Conservation (phyloP, 1,140 invertebrate species). For the Eueides isabella region DNA sequence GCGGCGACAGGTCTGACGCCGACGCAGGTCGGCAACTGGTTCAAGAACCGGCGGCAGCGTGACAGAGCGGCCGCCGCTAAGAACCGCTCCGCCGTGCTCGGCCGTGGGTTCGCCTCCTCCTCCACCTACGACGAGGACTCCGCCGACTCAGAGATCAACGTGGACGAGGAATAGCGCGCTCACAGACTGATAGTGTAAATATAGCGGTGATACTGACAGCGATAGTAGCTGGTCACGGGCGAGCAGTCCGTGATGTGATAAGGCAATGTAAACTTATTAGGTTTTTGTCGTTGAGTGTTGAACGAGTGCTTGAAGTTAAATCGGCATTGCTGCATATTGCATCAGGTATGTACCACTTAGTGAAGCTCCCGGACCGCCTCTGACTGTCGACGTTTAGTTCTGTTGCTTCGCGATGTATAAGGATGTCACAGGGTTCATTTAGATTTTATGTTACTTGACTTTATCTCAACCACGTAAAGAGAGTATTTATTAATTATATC, state of each 20-base stretch:
- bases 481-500: constrained; percentile 52
- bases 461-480: constrained; percentile 24
- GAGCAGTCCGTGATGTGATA: constrained; percentile 54
- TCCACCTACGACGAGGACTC: constrained; percentile 80
- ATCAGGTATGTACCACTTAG: constrained; percentile 69
- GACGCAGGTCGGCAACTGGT: constrained; percentile 99
- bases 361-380: constrained; percentile 18
- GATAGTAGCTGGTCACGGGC: constrained; percentile 37
- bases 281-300: constrained; percentile 67
- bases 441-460: constrained; percentile 42
- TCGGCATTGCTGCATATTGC: constrained; percentile 46
- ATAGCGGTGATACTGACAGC: constrained; percentile 50
- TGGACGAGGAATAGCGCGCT: constrained; percentile 74
- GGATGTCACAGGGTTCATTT: constrained; percentile 50
- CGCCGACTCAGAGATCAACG: constrained; percentile 79
- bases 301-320: constrained; percentile 62
- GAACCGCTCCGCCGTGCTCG: constrained; percentile 91
- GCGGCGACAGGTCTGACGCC: constrained; percentile 98
- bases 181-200: constrained; percentile 65
- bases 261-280: constrained; percentile 66
- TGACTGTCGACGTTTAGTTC: constrained; percentile 15
- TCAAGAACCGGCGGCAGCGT: constrained; percentile 99
- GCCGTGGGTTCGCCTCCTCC: constrained; percentile 74
- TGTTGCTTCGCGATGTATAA: constrained; percentile 16
- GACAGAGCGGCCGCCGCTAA: constrained; percentile 99